phyloP scores from a whole-genome alignment of 2,797 vertebrate genomes.

The Alca torda region DNA sequence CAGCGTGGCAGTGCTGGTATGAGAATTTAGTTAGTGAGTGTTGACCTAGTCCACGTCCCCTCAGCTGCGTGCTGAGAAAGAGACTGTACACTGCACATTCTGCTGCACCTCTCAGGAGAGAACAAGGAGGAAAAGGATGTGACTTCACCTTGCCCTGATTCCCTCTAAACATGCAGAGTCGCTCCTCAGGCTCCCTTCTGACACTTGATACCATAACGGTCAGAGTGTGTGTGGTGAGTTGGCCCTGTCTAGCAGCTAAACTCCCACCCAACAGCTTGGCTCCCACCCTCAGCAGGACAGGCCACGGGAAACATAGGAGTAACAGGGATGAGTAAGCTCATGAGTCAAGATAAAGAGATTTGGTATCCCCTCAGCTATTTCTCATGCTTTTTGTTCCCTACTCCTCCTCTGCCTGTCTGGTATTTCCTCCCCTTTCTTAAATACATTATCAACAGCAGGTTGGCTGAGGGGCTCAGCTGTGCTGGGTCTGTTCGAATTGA shows the following conservation, averaged over 20 bases:
- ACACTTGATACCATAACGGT: background rate
- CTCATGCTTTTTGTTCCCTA: background rate
- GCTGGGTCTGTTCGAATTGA: background rate
- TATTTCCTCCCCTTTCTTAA: background rate
- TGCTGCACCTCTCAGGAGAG: background rate
- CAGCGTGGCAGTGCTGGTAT: background rate
- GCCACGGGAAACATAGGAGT: rapidly evolving
- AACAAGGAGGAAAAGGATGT: background rate
- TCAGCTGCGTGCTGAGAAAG: background rate
- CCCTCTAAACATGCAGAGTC: background rate
- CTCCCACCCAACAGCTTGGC: background rate
- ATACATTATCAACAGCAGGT: background rate
- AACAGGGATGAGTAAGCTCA: background rate
- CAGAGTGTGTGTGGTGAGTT: background rate
- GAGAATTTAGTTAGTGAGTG: background rate
- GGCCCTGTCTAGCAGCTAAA: background rate
- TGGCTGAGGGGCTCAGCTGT: background rate
- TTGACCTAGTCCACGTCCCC: background rate
- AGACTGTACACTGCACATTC: background rate
- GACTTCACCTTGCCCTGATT: background rate
- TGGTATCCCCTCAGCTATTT: background rate
- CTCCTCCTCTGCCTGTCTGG: background rate
- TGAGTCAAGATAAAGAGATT: background rate
- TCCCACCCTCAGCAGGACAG: background rate
- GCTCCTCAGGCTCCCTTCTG: background rate